A percentile compares a stretch with the other conserved stretches of the same genome.
Conservation (phyloP, 2,113 vertebrate genomes). For the Stigmatopora argus region DNA sequence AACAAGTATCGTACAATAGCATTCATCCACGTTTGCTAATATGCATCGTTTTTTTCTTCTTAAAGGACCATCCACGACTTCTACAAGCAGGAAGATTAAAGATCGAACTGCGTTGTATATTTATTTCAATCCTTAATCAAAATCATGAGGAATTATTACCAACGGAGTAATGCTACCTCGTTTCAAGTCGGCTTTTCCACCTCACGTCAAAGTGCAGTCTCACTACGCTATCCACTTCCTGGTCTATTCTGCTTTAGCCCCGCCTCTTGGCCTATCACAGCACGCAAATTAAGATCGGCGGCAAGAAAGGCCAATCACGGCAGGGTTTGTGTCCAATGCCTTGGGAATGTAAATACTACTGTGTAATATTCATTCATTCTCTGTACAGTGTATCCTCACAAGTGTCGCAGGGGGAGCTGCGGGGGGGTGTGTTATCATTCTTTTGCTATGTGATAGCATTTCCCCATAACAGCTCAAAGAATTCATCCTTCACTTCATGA, state of each 20-base stretch:
- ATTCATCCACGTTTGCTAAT: background rate
- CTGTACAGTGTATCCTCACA: too few relatives aligned
- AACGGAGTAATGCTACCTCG: slow-evolving; percentile 38
- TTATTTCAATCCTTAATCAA: background rate
- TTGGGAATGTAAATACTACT: background rate
- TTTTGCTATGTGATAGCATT: background rate
- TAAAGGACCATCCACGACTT: slow-evolving; percentile 3
- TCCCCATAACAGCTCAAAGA: slow-evolving; percentile 2
- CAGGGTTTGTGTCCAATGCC: background rate
- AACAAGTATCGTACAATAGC: background rate
- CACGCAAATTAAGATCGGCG: slow-evolving; percentile 1
- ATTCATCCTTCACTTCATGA: slow-evolving; percentile 10
- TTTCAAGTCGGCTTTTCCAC: slow-evolving; percentile 19
- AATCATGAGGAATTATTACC: background rate
- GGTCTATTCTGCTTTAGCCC: slow-evolving; percentile 55
- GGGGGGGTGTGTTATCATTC: slow-evolving; percentile 32
- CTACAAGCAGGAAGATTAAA: background rate
- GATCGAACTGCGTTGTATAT: background rate
- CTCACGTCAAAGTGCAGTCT: slow-evolving; percentile 71
- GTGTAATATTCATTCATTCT: too few relatives aligned
- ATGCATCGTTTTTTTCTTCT: background rate
- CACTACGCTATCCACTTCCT: slow-evolving; percentile 68
- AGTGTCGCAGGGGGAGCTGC: too few relatives aligned
- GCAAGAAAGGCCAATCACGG: slow-evolving; percentile 34
- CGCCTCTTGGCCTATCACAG: slow-evolving; percentile 60